Conservation (phyloP, 2,113 vertebrate genomes). For the Oreochromis aureus region DNA sequence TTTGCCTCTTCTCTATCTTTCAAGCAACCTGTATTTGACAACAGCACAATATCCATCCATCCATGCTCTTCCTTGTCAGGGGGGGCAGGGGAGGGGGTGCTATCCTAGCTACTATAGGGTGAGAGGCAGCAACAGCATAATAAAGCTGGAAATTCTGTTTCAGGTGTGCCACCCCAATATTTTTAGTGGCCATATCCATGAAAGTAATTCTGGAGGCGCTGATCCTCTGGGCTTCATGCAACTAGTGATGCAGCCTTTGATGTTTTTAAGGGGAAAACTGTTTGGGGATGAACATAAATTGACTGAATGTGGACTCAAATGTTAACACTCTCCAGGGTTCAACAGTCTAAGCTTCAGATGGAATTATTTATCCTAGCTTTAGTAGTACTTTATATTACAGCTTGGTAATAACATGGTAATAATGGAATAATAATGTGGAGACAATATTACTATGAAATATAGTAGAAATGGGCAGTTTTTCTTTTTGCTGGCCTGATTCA, state of each 20-base stretch:
- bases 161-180: background rate
- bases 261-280: background rate
- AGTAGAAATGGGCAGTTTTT: background rate
- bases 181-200: background rate
- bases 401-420: background rate
- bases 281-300: background rate
- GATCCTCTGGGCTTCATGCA: background rate
- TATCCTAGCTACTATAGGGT: background rate
- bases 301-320: background rate
- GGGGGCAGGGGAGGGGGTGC: rapidly evolving
- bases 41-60: background rate
- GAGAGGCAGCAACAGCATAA: background rate
- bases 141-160: background rate
- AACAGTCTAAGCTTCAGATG: background rate
- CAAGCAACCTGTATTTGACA: background rate
- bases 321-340: background rate
- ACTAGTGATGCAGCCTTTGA: background rate
- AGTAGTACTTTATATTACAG: background rate
- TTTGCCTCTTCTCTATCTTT: background rate
- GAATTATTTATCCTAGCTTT: background rate
- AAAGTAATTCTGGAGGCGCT: background rate
- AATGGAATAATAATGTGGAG: background rate
- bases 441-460: background rate
- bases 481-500: background rate
- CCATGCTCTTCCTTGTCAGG: too few species aligned